These are phyloP conservation scores for Gymnogyps californianus DNA, from an alignment of 2,113 vertebrate genomes.

Conservation along the genomic window DNA sequence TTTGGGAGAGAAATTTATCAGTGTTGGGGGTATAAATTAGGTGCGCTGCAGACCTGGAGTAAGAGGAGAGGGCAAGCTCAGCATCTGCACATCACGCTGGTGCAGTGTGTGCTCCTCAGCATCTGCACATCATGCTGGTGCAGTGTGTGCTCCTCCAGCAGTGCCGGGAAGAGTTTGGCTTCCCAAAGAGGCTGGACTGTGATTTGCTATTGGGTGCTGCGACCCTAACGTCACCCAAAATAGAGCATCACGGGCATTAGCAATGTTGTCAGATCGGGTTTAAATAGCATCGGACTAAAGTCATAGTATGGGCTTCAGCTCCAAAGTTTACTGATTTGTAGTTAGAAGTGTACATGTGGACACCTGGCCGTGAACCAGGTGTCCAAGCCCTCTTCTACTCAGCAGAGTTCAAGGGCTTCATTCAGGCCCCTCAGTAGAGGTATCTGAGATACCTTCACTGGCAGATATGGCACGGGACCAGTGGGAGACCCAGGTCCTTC, in stretches of 20 bases:
- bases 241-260: not conserved
- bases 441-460: not conserved
- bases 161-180: not conserved
- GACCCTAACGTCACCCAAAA: not conserved
- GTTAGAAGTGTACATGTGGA: not conserved
- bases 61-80: not conserved
- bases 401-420: not conserved
- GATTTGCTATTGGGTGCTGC: rapidly evolving
- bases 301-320: not conserved
- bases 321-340: not conserved
- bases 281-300: not conserved
- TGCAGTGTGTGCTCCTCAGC: not conserved
- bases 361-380: not conserved
- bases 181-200: not conserved
- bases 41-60: not conserved
- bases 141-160: not conserved
- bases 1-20: constrained; percentile 41
- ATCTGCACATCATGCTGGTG: not conserved
- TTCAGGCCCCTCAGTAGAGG: not conserved
- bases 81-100: not conserved
- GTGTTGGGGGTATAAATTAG: not conserved
- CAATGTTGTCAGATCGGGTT: rapidly evolving
- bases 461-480: not conserved
- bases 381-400: not conserved
- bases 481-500: not conserved